These are phyloP conservation scores for Actinia tenebrosa DNA, from an alignment of 64 coral and sea anemone species.

Conservation along the genomic window DNA sequence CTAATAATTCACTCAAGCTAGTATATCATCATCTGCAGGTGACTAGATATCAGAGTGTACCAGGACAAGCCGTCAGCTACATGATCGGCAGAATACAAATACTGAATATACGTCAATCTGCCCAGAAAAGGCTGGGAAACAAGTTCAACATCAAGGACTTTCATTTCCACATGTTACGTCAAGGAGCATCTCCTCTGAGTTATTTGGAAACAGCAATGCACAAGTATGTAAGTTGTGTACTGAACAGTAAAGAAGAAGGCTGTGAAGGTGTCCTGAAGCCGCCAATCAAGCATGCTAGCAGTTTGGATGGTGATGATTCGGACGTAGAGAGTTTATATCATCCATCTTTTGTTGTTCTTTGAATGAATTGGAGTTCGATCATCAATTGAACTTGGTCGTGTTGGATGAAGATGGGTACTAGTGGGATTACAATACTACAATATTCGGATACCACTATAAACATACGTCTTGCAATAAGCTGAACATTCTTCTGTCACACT, in stretches of 20 bases:
- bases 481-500: no score
- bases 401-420: no score
- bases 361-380: background rate
- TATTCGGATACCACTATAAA: no score
- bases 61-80: slow-evolving; percentile 44
- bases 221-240: slow-evolving; percentile 30
- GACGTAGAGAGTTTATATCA: background rate
- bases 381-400: no score
- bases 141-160: slow-evolving; percentile 47
- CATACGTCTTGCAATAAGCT: no score
- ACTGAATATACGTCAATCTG: slow-evolving; percentile 28
- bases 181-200: slow-evolving; percentile 21
- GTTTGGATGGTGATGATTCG: background rate
- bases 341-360: background rate
- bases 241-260: background rate
- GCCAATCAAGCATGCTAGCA: background rate
- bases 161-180: slow-evolving; percentile 39
- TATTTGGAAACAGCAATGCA: slow-evolving; percentile 26
- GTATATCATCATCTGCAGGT: background rate
- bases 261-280: background rate
- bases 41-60: slow-evolving; percentile 39
- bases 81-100: slow-evolving; percentile 37
- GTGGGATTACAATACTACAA: background rate
- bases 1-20: no score
- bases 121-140: slow-evolving; percentile 14